These are phyloP conservation scores for Onychomys leucogaster DNA, from an alignment of 2,797 vertebrate genomes.

Conservation along the genomic window DNA sequence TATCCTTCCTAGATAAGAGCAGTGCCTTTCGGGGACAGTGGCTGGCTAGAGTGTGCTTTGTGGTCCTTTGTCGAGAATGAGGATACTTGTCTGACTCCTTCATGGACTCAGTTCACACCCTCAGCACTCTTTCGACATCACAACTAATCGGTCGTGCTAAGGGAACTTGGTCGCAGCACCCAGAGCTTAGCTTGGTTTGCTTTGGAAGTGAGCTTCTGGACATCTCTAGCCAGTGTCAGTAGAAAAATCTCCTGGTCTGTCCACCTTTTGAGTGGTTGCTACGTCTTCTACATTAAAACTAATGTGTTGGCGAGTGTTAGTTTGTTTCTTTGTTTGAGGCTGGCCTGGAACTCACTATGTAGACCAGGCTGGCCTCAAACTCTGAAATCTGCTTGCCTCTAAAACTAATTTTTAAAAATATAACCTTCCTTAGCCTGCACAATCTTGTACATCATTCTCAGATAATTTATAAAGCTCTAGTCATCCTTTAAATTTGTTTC, in stretches of 20 bases:
- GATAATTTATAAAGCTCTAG: slow-evolving; percentile 59
- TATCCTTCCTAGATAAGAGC: slow-evolving; percentile 17
- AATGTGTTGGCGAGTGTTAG: neutral
- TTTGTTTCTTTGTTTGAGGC: neutral
- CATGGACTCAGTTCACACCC: neutral
- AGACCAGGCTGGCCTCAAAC: neutral
- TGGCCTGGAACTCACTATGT: neutral
- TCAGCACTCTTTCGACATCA: neutral
- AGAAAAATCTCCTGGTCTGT: neutral
- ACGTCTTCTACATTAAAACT: slow-evolving; percentile 58
- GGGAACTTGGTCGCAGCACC: neutral
- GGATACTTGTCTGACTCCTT: slow-evolving; percentile 3
- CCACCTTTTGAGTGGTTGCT: slow-evolving; percentile 52
- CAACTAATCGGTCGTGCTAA: slow-evolving; percentile 12
- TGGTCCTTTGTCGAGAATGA: slow-evolving; percentile 11
- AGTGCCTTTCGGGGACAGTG: neutral
- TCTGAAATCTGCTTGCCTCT: neutral
- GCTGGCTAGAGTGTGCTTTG: neutral
- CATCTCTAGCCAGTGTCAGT: neutral
- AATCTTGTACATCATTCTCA: slow-evolving; percentile 31
- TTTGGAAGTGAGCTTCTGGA: neutral
- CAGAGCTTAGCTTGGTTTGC: slow-evolving; percentile 19
- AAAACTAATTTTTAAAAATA: neutral
- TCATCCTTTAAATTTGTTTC: slow-evolving; percentile 58
- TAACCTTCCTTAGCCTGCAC: slow-evolving; percentile 39